phyloP scores from a whole-genome alignment of 2,888 invertebrate species.

The Morinoia aosen region DNA sequence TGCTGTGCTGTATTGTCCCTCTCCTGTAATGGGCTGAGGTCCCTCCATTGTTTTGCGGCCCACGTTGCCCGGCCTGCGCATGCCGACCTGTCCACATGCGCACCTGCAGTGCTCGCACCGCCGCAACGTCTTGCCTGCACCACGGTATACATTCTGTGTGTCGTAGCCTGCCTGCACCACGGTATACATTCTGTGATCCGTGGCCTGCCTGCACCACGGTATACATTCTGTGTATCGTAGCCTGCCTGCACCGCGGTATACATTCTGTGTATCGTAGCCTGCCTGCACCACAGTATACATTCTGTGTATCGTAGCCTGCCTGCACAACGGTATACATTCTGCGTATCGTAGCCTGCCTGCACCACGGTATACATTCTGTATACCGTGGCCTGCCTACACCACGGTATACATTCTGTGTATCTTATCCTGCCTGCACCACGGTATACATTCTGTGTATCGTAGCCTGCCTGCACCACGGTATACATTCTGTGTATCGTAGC shows the following conservation, averaged over 20 bases:
- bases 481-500: too few species aligned
- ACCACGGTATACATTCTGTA: too few species aligned
- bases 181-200: too few species aligned
- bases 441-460: too few species aligned
- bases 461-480: neutral
- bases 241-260: neutral
- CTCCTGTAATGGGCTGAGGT: neutral
- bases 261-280: too few species aligned
- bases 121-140: neutral
- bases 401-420: neutral
- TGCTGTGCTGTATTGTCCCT: neutral
- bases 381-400: neutral
- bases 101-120: neutral
- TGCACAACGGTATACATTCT: neutral
- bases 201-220: too few species aligned
- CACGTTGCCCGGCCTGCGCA: neutral
- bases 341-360: too few species aligned
- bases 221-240: too few species aligned
- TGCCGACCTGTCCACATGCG: neutral
- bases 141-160: neutral
- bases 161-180: too few species aligned
- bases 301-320: neutral
- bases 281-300: too few species aligned
- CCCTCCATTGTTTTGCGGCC: conserved; percentile 14
- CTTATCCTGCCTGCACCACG: too few species aligned